A percentile compares a stretch with the other conserved stretches of the same genome.
Conservation (phyloP, 2,113 vertebrate species). For the Gymnobelideus leadbeateri region DNA sequence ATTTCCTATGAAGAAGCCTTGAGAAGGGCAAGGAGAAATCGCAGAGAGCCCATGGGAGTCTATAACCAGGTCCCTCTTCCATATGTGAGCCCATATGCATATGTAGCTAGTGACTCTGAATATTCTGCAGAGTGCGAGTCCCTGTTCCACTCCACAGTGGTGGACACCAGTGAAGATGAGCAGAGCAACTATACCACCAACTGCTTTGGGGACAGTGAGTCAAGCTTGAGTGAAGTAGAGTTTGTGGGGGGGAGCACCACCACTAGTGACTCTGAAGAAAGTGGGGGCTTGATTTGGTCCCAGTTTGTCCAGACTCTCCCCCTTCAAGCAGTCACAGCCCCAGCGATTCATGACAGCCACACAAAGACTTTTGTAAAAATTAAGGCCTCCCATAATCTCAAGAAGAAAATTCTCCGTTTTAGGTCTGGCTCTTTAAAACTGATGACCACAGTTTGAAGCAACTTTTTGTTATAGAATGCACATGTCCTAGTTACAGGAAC, state of each 20-base stretch:
- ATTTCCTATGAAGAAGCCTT: slow-evolving; percentile 89
- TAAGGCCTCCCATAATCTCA: slow-evolving; percentile 96
- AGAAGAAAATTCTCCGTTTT: slow-evolving; percentile 97
- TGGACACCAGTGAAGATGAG: slow-evolving; percentile 95
- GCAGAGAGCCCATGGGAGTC: slow-evolving; percentile 83
- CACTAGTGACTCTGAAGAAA: slow-evolving; percentile 92
- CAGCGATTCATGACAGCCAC: slow-evolving; percentile 85
- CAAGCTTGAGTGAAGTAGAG: slow-evolving; percentile 90
- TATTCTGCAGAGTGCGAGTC: slow-evolving; percentile 96
- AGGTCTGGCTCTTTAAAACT: slow-evolving; percentile 95
- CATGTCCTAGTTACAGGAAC: slow-evolving; percentile 51
- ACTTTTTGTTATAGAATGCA: slow-evolving; percentile 37
- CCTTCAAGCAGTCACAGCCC: slow-evolving; percentile 74
- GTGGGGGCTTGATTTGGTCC: slow-evolving; percentile 91
- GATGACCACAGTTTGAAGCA: slow-evolving; percentile 95
- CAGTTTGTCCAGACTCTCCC: slow-evolving; percentile 89
- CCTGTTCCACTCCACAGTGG: slow-evolving; percentile 94
- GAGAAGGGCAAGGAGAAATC: slow-evolving; percentile 84
- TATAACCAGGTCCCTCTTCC: slow-evolving; percentile 77
- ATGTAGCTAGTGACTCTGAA: slow-evolving; percentile 93
- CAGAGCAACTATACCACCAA: slow-evolving; percentile 94
- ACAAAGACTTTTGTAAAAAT: slow-evolving; percentile 93
- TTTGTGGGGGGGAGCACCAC: slow-evolving; percentile 89
- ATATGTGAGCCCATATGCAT: slow-evolving; percentile 87
- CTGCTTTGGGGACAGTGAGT: slow-evolving; percentile 96